Evolutionary conservation across 2,113 vertebrate species (phyloP), one percentile per base, ranked within the genome.

Genomic region (Phycodurus eques): DNA sequence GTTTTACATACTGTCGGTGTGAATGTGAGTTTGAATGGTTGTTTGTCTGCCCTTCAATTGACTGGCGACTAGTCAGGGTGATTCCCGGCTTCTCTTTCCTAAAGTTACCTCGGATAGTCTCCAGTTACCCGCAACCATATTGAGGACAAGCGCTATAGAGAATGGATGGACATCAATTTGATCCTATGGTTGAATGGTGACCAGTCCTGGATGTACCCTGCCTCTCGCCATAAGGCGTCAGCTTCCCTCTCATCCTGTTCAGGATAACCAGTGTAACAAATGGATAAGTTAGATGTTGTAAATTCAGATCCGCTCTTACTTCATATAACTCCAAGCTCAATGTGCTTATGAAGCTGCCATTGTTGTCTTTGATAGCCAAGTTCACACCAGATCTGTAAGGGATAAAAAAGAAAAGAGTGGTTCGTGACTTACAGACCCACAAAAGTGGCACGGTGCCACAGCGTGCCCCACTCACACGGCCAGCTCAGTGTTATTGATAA

Each of bases 291-390:
- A 59, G 22, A 14, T 27, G 27, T 13, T 27, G 27, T 13, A 31
- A 14, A 59, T 59, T 31, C 56, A 31, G 27, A 31, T 59, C 14
- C 8, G 20, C 9, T 47, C 85, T 80, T 88, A 93, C 93, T 35
- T 19, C 17, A 59, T 70, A 93, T 14, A 93, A 88, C 20, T 53
- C 0, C 83, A 93, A 87, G 13, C 69, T 83, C 51, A 93, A 79
- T 2, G 92, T 92, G 71, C 89, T 93, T 80, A 93, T 83, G 77
- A 93, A 93, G 71, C 81, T 92, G 0, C 92, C 92, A 22, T 92
- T 93, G 47, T 89, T 92, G 82, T 91, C 92, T 63, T 67, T 86
- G 3, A 93, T 83, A 51, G 86, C 90, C 3, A 93, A 19, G 54
- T 70, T 92, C 71, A 89, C 87, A 33, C 92, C 93, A 59, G 91